Evolutionary conservation across 2,888 invertebrate species (phyloP), one percentile per base, ranked within the genome.

Genomic region (Drosophila rellima): DNA sequence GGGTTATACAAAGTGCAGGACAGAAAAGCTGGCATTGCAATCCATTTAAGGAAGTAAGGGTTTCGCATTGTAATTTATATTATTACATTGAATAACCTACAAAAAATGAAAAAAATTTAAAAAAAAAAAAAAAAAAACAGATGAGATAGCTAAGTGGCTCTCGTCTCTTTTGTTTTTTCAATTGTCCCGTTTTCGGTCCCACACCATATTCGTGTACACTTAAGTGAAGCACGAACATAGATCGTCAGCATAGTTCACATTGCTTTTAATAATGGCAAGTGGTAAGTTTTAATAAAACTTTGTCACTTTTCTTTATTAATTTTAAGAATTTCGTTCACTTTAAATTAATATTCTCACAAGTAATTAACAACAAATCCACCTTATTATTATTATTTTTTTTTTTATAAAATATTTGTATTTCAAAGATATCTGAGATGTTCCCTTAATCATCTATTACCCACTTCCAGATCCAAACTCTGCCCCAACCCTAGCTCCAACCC

Each of bases 11-110:
- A 48, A 56, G 39, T 45, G 26, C 37, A 52, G 48, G 42, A n/a
- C 42, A 68, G n/a, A 51, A 66, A 59, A 72, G 66, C 26, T 17
- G 54, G 47, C 42, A 62, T 17, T 60, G 57, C 70, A 47, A 63
- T 59, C 55, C 55, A 76, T 59, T 74, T 75, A 54, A 45, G 17
- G 40, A 54, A 33, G 42, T 3, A 78, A 71, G 78, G 78, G 78
- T 70, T 61, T 75, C 69, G 57, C 52, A 66, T 62, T 78, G 66
- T 76, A 80, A 79, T 79, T 80, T 54, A 66, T 81, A 70, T 82
- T 81, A 82, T 82, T 78, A 81, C 72, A 79, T 79, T 45, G 45
- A 76, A 64, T 60, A 70, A 63, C 64, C 47, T 39, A 71, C 35
- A 23, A 33, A 79, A 72, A 77, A 71, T 31, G 18, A 33, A 79